Conservation (phyloP, 2,113 vertebrate species). For the Chrysochloris asiatica region DNA sequence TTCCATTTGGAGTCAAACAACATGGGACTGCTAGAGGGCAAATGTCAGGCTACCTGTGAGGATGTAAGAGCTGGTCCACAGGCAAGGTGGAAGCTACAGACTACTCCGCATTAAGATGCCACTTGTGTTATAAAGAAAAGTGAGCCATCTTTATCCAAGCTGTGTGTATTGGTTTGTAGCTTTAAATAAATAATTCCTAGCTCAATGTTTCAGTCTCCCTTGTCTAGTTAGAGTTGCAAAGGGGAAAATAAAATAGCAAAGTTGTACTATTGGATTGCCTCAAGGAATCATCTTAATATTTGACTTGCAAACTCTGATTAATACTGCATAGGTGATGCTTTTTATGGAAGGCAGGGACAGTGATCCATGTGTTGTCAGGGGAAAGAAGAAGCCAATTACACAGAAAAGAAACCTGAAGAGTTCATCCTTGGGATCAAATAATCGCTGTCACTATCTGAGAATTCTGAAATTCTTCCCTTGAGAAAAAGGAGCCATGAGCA, state of each 20-base stretch:
- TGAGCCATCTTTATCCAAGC: slow-evolving; percentile 63
- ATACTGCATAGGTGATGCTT: slow-evolving; percentile 76
- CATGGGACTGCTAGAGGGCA: slow-evolving; percentile 66
- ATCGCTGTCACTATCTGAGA: slow-evolving; percentile 47
- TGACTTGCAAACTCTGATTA: slow-evolving; percentile 79
- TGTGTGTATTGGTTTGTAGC: slow-evolving; percentile 54
- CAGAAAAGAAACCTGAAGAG: slow-evolving; percentile 31
- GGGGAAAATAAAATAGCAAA: slow-evolving; percentile 76
- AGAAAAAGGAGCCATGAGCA: slow-evolving; percentile 57
- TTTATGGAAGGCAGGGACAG: slow-evolving; percentile 49
- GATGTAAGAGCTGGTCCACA: slow-evolving; percentile 45
- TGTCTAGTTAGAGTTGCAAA: slow-evolving; percentile 77
- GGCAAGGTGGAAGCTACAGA: slow-evolving; percentile 45
- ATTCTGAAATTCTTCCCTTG: slow-evolving; percentile 67
- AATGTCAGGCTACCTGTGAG: slow-evolving; percentile 57
- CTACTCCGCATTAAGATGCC: slow-evolving; percentile 65
- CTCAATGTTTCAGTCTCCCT: slow-evolving; percentile 63
- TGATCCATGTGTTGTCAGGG: slow-evolving; percentile 27
- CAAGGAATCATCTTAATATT: slow-evolving; percentile 78
- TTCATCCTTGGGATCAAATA: slow-evolving; percentile 48
- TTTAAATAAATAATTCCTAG: slow-evolving; percentile 78
- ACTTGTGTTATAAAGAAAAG: slow-evolving; percentile 60
- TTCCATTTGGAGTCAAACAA: slow-evolving; percentile 67
- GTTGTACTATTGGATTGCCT: slow-evolving; percentile 68
- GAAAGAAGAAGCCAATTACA: slow-evolving; percentile 51